Conservation (phyloP, 1,140 invertebrate genomes). For the Eulimnadia texana region DNA sequence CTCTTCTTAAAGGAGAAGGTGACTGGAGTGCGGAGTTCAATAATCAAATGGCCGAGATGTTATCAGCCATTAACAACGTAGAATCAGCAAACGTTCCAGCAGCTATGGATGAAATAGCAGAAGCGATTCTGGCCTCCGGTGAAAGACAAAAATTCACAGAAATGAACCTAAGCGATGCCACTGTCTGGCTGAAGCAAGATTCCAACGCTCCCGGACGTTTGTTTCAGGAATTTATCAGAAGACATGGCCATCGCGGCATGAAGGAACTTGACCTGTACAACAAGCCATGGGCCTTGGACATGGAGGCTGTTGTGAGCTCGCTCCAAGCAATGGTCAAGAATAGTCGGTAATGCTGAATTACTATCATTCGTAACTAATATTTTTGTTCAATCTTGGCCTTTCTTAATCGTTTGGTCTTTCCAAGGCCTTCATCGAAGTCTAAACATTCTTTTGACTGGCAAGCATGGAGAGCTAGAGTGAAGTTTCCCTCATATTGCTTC, state of each 20-base stretch:
- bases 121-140: constrained; percentile 32
- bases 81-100: constrained; percentile 50
- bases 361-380: too few species aligned
- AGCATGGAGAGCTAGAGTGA: too few species aligned
- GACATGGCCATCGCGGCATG: constrained; percentile 55
- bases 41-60: constrained; percentile 42
- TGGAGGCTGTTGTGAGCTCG: constrained; percentile 41
- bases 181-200: constrained; percentile 42
- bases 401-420: too few species aligned
- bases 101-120: constrained; percentile 32
- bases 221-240: constrained; percentile 44
- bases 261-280: constrained; percentile 53
- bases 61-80: constrained; percentile 45
- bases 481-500: constrained; percentile 23
- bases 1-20: constrained; percentile 5
- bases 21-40: constrained; percentile 43
- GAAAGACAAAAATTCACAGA: constrained; percentile 36
- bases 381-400: too few species aligned
- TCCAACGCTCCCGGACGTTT: constrained; percentile 33
- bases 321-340: constrained; percentile 36
- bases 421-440: too few species aligned
- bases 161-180: constrained; percentile 35
- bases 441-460: too few species aligned
- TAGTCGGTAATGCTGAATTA: too few species aligned
- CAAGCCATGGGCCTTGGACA: constrained; percentile 49